phyloP scores from a whole-genome alignment of 2,113 vertebrate species.

The Salminus brasiliensis region DNA sequence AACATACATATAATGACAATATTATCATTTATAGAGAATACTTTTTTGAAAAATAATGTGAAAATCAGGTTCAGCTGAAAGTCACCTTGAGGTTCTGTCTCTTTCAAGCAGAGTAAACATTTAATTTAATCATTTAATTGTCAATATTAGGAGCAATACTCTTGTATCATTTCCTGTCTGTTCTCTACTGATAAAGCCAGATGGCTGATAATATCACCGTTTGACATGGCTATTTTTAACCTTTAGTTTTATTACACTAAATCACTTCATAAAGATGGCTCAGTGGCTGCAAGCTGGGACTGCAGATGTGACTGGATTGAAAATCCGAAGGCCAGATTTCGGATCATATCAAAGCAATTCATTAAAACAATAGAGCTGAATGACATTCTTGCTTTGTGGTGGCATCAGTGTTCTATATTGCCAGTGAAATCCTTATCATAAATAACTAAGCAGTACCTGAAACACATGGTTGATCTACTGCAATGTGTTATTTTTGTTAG shows the following conservation, averaged over 20 bases:
- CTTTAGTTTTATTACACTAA: constrained; percentile 19
- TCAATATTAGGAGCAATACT: constrained; percentile 5
- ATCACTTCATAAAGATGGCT: neutral
- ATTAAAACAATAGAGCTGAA: neutral
- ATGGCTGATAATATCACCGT: constrained; percentile 22
- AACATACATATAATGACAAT: neutral
- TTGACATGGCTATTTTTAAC: constrained; percentile 14
- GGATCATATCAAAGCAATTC: neutral
- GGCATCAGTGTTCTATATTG: neutral
- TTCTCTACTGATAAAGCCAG: constrained; percentile 33
- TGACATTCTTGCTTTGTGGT: neutral
- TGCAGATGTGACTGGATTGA: neutral
- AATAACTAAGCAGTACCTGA: neutral
- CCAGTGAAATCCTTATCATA: neutral
- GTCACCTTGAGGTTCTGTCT: neutral
- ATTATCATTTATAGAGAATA: too few relatives aligned
- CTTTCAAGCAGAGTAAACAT: neutral
- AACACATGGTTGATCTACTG: neutral
- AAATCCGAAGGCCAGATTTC: neutral
- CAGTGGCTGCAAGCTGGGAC: constrained; percentile 3
- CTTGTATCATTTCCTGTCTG: constrained; percentile 22
- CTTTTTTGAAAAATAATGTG: too few relatives aligned
- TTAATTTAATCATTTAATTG: neutral
- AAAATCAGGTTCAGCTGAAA: too few relatives aligned
- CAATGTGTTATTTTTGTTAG: neutral